phyloP scores from a whole-genome alignment of 2,888 invertebrate species.

The Chymomyza fuscimana region DNA sequence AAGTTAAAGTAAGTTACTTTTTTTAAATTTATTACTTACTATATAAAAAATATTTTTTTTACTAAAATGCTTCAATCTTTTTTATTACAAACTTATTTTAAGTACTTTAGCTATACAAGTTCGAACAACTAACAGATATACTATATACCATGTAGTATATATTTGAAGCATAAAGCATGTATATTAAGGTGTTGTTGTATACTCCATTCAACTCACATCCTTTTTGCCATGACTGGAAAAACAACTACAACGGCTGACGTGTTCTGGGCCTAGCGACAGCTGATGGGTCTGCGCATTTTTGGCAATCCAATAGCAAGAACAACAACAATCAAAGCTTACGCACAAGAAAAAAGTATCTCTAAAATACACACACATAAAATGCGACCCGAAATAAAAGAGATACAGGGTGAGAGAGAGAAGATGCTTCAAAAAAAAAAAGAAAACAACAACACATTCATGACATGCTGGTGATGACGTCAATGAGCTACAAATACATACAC shows the following conservation, averaged over 20 bases:
- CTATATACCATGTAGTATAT: no score
- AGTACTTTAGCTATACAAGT: no score
- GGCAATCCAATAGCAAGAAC: constrained; percentile 32
- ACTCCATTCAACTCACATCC: constrained; percentile 66
- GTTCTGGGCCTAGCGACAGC: constrained; percentile 25
- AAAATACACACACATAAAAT: not conserved
- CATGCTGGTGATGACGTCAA: constrained; percentile 75
- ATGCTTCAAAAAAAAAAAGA: constrained; percentile 7
- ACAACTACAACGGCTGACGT: not conserved
- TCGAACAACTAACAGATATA: no score
- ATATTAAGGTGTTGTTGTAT: not conserved
- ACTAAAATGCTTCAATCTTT: no score
- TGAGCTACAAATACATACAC: constrained; percentile 46
- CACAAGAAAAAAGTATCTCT: constrained; percentile 35
- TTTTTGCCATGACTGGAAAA: constrained; percentile 27
- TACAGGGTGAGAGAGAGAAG: not conserved
- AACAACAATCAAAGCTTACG: constrained; percentile 15
- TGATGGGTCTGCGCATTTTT: constrained; percentile 14
- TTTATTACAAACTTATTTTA: no score
- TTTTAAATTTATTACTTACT: no score
- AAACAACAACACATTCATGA: constrained; percentile 61
- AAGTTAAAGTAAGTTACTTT: no score
- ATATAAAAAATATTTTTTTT: no score
- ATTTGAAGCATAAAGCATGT: not conserved
- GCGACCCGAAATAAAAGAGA: not conserved